These are phyloP conservation scores for Pectinophora gossypiella DNA, from an alignment of 1,140 invertebrate genomes.

Conservation along the genomic window DNA sequence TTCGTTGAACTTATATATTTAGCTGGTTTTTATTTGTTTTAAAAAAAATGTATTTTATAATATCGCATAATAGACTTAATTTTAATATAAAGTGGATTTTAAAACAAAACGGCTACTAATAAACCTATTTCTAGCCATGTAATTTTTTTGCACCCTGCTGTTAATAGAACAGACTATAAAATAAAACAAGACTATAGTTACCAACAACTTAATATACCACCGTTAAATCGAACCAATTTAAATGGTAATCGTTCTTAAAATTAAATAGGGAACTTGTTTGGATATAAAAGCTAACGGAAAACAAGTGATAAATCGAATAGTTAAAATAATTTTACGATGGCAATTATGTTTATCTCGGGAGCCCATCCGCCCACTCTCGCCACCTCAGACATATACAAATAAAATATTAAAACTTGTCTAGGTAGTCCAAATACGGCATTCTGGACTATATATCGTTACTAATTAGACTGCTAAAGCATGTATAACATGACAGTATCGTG, in stretches of 20 bases:
- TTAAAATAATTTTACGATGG: conserved; percentile 4
- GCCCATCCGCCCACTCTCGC: neutral
- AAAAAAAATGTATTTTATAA: too few species aligned
- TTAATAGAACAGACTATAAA: neutral
- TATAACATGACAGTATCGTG: too few species aligned
- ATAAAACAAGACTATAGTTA: neutral
- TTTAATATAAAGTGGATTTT: too few species aligned
- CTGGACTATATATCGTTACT: too few species aligned
- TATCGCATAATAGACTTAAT: too few species aligned
- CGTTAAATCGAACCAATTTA: conserved; percentile 9
- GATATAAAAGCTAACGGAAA: conserved; percentile 4
- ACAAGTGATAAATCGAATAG: neutral
- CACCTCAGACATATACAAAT: neutral
- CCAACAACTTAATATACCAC: neutral
- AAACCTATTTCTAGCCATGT: too few species aligned
- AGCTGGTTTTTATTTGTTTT: too few species aligned
- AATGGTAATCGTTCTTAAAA: conserved; percentile 13
- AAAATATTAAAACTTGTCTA: neutral
- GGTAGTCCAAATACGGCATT: conserved; percentile 3
- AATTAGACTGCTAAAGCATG: too few species aligned
- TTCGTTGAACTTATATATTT: too few species aligned
- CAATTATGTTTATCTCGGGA: neutral
- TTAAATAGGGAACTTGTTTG: conserved; percentile 5
- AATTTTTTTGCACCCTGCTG: neutral
- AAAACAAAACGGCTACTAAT: too few species aligned